Percentiles rank a stretch among this genome's conserved stretches.
Evolutionary conservation across 2,797 vertebrate genomes (phyloP).

Genomic region (Apodemus agrarius): DNA sequence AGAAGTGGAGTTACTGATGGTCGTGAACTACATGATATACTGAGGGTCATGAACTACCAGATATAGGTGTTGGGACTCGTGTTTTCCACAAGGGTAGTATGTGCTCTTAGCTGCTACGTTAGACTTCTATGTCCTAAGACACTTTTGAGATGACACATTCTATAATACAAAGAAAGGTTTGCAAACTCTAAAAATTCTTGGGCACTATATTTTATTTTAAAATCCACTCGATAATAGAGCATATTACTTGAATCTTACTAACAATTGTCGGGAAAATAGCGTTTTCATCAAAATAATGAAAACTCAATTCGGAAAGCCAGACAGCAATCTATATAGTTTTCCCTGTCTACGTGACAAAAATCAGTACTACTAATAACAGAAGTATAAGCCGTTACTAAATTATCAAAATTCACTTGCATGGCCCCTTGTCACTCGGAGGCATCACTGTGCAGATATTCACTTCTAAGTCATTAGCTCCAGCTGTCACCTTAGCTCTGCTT

Average conservation of each 20-base stretch:
- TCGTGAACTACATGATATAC: not conserved
- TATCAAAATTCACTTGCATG: not conserved
- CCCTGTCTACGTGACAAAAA: not conserved
- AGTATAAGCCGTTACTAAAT: not conserved
- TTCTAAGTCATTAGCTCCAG: constrained; percentile 1
- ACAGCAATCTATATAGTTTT: not conserved
- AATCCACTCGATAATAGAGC: not conserved
- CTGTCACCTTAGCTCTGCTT: not conserved
- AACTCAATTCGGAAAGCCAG: not conserved
- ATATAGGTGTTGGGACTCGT: not conserved
- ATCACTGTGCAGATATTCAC: not conserved
- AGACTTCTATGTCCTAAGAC: not conserved
- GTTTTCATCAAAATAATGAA: constrained; percentile 42
- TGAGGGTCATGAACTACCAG: not conserved
- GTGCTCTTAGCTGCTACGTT: not conserved
- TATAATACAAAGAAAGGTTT: not conserved
- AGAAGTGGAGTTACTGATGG: not conserved
- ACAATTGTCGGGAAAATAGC: not conserved
- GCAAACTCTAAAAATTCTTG: not conserved
- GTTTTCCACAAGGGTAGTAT: not conserved
- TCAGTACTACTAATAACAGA: not conserved
- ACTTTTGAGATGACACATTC: not conserved
- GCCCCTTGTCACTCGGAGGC: not conserved
- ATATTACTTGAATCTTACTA: not conserved
- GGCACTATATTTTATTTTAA: not conserved